These are phyloP conservation scores for Merops nubicus DNA, from an alignment of 2,113 vertebrate species.

Conservation along the genomic window DNA sequence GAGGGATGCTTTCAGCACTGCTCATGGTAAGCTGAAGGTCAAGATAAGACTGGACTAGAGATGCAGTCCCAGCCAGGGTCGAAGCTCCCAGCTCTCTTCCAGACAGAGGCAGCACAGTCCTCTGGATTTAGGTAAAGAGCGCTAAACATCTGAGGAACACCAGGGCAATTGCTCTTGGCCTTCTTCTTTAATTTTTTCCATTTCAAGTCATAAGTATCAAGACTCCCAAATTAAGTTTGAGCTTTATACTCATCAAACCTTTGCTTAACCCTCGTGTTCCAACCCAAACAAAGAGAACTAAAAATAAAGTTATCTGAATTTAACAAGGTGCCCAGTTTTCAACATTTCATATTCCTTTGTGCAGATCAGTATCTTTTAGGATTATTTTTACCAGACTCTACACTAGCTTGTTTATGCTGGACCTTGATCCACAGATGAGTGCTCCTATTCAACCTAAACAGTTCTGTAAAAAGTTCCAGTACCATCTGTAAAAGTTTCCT, in stretches of 20 bases:
- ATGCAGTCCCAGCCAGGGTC: background rate
- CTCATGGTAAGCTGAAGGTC: background rate
- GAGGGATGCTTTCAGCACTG: background rate
- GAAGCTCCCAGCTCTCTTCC: background rate
- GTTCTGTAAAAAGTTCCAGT: background rate
- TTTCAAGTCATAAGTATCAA: background rate
- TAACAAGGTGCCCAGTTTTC: background rate
- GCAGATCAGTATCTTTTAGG: background rate
- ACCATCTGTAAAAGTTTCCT: background rate
- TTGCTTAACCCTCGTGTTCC: background rate
- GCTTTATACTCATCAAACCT: background rate
- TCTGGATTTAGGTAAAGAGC: background rate
- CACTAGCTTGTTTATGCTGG: background rate
- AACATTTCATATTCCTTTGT: background rate
- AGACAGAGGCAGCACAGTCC: background rate
- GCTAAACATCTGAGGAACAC: background rate
- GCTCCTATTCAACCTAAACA: background rate
- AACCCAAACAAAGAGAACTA: background rate
- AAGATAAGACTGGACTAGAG: background rate
- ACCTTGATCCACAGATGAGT: background rate
- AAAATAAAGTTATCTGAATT: accelerated
- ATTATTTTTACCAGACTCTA: background rate
- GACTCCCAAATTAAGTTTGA: background rate
- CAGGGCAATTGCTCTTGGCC: background rate
- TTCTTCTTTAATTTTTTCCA: background rate